phyloP scores from a whole-genome alignment of 2,888 invertebrate genomes.

The Sussaba pulchella region DNA sequence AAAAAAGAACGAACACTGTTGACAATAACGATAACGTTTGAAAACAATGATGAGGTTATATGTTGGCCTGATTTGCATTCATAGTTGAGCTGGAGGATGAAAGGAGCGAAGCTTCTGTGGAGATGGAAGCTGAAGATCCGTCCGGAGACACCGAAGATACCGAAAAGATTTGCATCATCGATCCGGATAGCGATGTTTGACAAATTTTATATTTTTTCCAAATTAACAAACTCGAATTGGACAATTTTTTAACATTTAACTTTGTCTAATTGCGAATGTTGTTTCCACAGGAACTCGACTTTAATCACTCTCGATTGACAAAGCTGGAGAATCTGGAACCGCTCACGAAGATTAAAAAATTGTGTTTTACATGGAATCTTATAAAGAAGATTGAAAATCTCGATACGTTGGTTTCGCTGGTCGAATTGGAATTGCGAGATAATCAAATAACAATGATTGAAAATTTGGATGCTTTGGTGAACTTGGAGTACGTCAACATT shows the following conservation, averaged over 20 bases:
- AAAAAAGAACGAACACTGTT: neutral
- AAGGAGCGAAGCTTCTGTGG: conserved; percentile 75
- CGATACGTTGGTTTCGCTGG: conserved; percentile 89
- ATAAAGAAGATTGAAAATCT: conserved; percentile 97
- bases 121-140: conserved; percentile 74
- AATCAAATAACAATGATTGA: conserved; percentile 97
- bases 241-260: conserved; percentile 9
- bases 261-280: conserved; percentile 28
- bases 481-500: conserved; percentile 91
- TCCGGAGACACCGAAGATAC: conserved; percentile 80
- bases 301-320: conserved; percentile 95
- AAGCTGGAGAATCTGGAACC: conserved; percentile 94
- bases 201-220: neutral
- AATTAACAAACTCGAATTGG: neutral
- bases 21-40: neutral
- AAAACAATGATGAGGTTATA: conserved; percentile 45
- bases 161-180: conserved; percentile 88
- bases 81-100: conserved; percentile 69
- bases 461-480: conserved; percentile 93
- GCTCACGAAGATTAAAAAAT: conserved; percentile 90
- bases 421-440: conserved; percentile 97
- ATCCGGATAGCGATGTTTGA: conserved; percentile 87
- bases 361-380: conserved; percentile 97
- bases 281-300: conserved; percentile 88
- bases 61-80: neutral